Conservation (phyloP, 2,888 invertebrate genomes). For the Metacarcinus magister region DNA sequence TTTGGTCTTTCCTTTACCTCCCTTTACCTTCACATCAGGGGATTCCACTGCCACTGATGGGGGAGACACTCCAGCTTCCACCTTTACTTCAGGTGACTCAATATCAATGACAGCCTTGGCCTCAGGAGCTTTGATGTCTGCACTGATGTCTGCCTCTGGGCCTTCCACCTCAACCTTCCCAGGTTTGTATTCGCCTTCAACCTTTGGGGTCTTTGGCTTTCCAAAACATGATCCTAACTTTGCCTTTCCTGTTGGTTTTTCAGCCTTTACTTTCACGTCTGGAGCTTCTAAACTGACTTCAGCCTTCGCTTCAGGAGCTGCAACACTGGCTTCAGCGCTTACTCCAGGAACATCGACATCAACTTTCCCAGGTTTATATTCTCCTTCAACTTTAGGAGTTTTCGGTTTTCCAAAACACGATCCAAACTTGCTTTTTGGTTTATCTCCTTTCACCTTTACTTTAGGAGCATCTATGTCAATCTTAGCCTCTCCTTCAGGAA, state of each 20-base stretch:
- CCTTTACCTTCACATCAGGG: conserved; percentile 51
- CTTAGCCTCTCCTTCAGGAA: conserved; percentile 60
- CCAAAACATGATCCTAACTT: conserved; percentile 73
- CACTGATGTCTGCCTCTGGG: conserved; percentile 53
- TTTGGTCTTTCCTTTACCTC: conserved; percentile 57
- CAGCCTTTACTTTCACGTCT: conserved; percentile 61
- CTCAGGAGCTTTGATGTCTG: conserved; percentile 37
- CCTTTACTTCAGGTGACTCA: conserved; percentile 59
- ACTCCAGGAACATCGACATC: conserved; percentile 62
- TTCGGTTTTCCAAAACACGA: conserved; percentile 77
- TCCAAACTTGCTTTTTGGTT: conserved; percentile 66
- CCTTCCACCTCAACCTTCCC: conserved; percentile 57
- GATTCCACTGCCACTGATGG: conserved; percentile 12
- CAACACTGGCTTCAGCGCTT: conserved; percentile 50
- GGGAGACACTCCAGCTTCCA: conserved; percentile 52
- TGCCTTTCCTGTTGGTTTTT: conserved; percentile 67
- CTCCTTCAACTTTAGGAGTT: conserved; percentile 62
- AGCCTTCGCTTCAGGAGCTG: conserved; percentile 58
- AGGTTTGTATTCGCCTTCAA: conserved; percentile 69
- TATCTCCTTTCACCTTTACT: conserved; percentile 68
- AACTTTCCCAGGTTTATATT: conserved; percentile 69
- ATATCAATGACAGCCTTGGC: conserved; percentile 67
- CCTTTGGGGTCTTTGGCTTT: conserved; percentile 67
- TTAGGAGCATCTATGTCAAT: conserved; percentile 70
- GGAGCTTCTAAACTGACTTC: conserved; percentile 47